A percentile compares a stretch with the other conserved stretches of the same genome.
Conservation (phyloP, 2,797 vertebrate genomes). For the Cynodonichthys magdalenae region DNA sequence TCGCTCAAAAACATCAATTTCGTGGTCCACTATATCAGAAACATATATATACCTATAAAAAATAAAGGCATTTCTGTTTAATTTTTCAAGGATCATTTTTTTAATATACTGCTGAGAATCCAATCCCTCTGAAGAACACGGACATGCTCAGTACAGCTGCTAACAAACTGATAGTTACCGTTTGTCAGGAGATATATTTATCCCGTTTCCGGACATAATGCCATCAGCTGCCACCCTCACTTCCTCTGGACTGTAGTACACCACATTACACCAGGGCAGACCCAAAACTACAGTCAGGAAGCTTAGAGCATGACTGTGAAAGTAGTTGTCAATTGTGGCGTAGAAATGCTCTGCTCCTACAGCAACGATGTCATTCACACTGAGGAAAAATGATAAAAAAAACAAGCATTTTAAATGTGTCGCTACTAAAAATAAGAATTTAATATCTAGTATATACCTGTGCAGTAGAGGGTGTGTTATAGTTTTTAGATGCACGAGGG, state of each 20-base stretch:
- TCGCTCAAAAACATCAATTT: conserved; percentile 69
- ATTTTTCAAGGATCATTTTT: background rate
- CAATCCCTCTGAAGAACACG: background rate
- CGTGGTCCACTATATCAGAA: conserved; percentile 63
- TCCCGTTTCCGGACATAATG: conserved; percentile 85
- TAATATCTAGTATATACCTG: conserved; percentile 70
- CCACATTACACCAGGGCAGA: conserved; percentile 80
- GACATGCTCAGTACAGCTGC: background rate
- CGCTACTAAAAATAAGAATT: background rate
- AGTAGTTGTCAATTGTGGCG: conserved; percentile 88
- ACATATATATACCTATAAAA: conserved; percentile 73
- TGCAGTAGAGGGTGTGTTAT: conserved; percentile 84
- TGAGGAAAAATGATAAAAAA: conserved; percentile 37
- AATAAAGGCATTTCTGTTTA: background rate
- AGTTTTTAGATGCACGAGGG: conserved; percentile 85
- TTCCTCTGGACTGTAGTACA: conserved; percentile 88
- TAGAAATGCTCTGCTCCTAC: conserved; percentile 89
- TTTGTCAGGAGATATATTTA: conserved; percentile 87
- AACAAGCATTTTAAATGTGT: background rate
- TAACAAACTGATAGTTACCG: conserved; percentile 65
- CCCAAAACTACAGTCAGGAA: conserved; percentile 62
- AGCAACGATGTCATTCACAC: conserved; percentile 90
- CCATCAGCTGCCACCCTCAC: conserved; percentile 84
- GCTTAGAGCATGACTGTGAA: conserved; percentile 29
- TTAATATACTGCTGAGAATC: background rate